phyloP scores from a whole-genome alignment of 2,888 invertebrate species.

The Pasiphila rectangulata region DNA sequence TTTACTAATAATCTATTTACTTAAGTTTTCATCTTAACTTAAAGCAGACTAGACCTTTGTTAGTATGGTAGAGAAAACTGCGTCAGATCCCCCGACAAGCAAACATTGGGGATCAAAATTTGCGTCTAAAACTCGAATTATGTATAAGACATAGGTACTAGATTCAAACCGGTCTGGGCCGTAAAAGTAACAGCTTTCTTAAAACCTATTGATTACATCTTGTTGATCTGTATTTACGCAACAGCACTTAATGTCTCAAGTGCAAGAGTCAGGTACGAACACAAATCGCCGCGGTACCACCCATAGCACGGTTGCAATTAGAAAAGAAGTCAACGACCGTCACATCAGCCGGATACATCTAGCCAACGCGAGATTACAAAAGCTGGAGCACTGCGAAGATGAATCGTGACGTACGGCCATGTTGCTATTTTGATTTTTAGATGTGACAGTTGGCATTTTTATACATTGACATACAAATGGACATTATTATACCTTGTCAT shows the following conservation, averaged over 20 bases:
- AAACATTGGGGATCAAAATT: no score
- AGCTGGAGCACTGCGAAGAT: constrained; percentile 18
- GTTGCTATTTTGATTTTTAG: not conserved
- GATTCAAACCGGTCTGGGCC: no score
- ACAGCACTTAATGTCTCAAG: constrained; percentile 19
- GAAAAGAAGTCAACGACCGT: constrained; percentile 62
- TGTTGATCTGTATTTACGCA: constrained; percentile 13
- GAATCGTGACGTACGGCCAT: not conserved
- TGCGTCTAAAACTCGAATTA: no score
- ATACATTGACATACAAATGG: no score
- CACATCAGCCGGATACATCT: constrained; percentile 66
- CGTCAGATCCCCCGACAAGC: no score
- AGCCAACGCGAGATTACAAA: constrained; percentile 31
- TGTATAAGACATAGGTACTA: no score
- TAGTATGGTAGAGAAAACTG: no score
- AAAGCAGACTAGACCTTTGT: no score
- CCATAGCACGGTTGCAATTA: constrained; percentile 39
- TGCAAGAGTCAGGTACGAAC: constrained; percentile 19
- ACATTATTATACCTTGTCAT: no score
- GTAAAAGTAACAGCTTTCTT: not conserved
- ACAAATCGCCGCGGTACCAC: constrained; percentile 14
- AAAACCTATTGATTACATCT: constrained; percentile 7
- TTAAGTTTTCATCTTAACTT: no score
- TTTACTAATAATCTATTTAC: no score
- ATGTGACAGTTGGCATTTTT: no score